Base-by-base conservation (phyloP, 2,797 vertebrate species). In the Oryzias dopingdopingensis region DNA sequence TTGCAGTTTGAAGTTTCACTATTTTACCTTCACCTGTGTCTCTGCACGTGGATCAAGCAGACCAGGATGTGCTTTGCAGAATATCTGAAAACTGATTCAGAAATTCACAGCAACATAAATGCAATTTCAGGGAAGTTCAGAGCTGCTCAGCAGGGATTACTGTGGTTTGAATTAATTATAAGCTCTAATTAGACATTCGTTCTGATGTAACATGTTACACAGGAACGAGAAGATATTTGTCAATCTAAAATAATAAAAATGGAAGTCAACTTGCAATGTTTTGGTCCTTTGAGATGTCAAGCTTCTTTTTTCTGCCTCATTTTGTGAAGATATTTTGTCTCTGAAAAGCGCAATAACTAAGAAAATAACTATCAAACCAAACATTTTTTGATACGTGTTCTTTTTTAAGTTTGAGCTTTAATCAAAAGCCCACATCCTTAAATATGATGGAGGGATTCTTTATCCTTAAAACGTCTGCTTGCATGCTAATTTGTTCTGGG, bases 171-270 rank as follows among this genome's bases (percentile, higher is more conserved):
- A 69, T 72, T 77, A 76, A 70, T 68, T 74, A 72, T 59, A 62
- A 74, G 62, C 56, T 74, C 55, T 82, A 75, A 81, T 86, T 74
- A 62, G 60, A 52, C 66, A 79, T 84, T 78, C 76, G 57, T 72
- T 62, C 75, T 74, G 67, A 82, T 72, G 82, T 82, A 81, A 78
- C 76, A 67, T 66, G 81, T 82, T 76, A 70, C 62, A 67, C 71
- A 54, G 56, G 65, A 62, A 71, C 58, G 52, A 79, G 75, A 80
- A 83, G 75, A 74, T 54, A 65, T 73, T 79, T 85, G 72, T 82
- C 82, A 83, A 86, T 83, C 86, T 76, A 84, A 79, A 86, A 49
- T 65, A 65, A 71, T 81, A 78, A 81, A 85, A 86, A 83, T 84
- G 80, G 70, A 69, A 75, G 83, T 69, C 48, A 56, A 40, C 6